These are phyloP conservation scores for Trachemys scripta DNA, from an alignment of 2,113 vertebrate genomes.

Conservation along the genomic window DNA sequence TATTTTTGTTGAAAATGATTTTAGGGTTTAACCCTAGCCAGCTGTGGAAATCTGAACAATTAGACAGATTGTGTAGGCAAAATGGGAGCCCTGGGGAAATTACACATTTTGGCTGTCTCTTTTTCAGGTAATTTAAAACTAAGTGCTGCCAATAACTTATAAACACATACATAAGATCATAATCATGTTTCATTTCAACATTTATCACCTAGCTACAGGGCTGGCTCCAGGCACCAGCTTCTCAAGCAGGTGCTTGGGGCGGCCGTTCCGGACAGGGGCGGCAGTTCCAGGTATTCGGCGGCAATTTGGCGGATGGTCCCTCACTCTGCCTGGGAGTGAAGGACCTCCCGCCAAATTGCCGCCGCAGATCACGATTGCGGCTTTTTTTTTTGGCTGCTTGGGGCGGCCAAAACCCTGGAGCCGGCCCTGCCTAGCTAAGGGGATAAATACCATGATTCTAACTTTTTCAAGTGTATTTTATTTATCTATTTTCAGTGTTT, in stretches of 20 bases:
- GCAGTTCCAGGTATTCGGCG: no score
- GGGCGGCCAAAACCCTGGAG: no score
- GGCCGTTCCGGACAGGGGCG: no score
- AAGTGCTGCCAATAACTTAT: not conserved
- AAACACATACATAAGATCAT: accelerated
- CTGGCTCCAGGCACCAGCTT: no score
- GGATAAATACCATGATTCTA: not conserved
- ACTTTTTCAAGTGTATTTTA: not conserved
- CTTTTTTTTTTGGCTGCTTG: no score
- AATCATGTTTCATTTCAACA: accelerated
- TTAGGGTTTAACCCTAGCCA: not conserved
- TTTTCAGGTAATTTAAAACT: not conserved
- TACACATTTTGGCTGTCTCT: not conserved
- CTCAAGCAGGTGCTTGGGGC: no score
- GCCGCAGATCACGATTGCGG: no score
- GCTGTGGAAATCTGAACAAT: not conserved
- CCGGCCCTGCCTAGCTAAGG: no score
- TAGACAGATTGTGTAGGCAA: not conserved
- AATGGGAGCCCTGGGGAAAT: not conserved
- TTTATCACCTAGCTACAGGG: not conserved
- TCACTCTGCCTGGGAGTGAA: no score
- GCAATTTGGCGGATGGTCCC: no score
- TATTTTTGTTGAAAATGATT: not conserved
- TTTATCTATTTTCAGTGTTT: not conserved
- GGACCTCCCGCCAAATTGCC: no score